Percentiles rank a stretch among this genome's conserved stretches.
Evolutionary conservation across 2,888 invertebrate species (phyloP).

Genomic region (Temnothorax ravouxi): DNA sequence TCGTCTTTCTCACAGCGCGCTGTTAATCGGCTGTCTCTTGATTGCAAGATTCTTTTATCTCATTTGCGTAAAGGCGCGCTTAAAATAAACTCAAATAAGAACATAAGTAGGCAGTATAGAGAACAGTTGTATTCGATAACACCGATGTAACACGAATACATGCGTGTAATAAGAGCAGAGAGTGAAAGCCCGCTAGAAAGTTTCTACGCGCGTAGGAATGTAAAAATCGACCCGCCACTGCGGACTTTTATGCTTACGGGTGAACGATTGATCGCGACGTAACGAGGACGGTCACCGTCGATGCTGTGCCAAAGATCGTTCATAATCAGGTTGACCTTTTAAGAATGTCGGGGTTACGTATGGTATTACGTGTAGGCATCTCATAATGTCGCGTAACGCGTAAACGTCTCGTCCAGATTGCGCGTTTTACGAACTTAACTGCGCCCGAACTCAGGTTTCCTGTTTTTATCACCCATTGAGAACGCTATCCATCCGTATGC

Average conservation of each 20-base stretch:
- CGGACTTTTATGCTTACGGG: conserved; percentile 38
- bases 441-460: neutral
- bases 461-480: neutral
- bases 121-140: conserved; percentile 29
- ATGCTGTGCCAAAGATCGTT: conserved; percentile 10
- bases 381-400: conserved; percentile 1
- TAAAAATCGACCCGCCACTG: conserved; percentile 28
- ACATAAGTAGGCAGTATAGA: neutral
- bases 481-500: neutral
- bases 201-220: conserved; percentile 36
- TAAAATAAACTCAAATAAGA: conserved; percentile 21
- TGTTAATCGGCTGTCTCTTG: neutral
- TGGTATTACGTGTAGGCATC: conserved; percentile 3
- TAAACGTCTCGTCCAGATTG: neutral
- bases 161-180: neutral
- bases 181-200: conserved; percentile 63
- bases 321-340: conserved; percentile 32
- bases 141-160: conserved; percentile 1
- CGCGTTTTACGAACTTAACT: neutral
- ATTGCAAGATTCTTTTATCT: neutral
- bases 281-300: neutral
- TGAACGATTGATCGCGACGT: conserved; percentile 43
- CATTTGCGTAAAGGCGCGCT: neutral
- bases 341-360: neutral
- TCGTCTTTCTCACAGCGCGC: neutral